Evolutionary conservation across 92 coral and sea anemone species (phyloP), one percentile per base, ranked within the genome.

Genomic region (Parazoanthus atlanticus): DNA sequence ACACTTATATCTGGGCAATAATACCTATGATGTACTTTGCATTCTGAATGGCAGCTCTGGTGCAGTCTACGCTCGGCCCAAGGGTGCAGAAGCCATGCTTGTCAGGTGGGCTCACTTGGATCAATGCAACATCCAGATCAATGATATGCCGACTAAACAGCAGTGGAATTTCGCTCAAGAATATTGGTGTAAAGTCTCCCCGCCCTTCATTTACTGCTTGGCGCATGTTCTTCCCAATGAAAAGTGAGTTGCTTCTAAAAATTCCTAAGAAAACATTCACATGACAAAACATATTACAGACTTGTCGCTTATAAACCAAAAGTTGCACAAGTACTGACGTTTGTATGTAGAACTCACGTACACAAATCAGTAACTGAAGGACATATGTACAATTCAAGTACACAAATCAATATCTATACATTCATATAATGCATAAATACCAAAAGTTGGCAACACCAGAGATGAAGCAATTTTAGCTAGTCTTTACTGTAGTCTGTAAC

Each of bases 21-120:
- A 9, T 89, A 96, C 99, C 99, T 85, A 96, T 88, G 43, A 96
- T 96, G 80, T 95, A 93, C 82, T 95, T 95, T 16, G 99, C 99
- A 96, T 96, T 96, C 88, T 95, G 95, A 47, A 96, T 92, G 2
- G 99, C 99, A 84, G 99, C 89, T 92, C 98, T 92, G 84, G 96
- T 91, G 46, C 95, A 93, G 89, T 96, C 99, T 0, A 96, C 99
- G 90, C 99, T 95, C 3, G 99, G 99, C 3, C 99, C 99, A 17
- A 96, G 94, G 28, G 96, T 96, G 72, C 99, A 96, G 74, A 95
- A 96, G 56, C 99, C 99, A 89, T 96, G 99, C 76, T 96, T 96
- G 89, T 96, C 99, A 23, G 99, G 99, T n/a, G 98, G 99, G 77
- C 98, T 93, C 3, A 96, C 96, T 91, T 96, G 99, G 81, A 96